Base-by-base conservation (phyloP, 2,888 invertebrate genomes). In the Yponomeuta sedellus region DNA sequence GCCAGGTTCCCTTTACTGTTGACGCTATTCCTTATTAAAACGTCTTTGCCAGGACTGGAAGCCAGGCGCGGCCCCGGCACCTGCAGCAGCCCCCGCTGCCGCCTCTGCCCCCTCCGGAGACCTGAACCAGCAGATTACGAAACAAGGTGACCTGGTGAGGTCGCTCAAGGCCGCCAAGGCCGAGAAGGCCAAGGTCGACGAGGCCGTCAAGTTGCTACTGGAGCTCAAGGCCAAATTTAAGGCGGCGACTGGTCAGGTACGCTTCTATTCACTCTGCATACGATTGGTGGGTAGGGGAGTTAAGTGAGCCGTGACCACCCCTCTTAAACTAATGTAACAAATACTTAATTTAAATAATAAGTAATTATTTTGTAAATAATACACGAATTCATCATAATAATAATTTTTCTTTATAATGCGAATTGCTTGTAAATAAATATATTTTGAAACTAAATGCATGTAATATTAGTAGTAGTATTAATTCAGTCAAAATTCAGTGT, bases 201-300 rank as follows among this genome's bases (percentile, higher is more conserved):
- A 77, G 62, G 87, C 87, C 0, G 83, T 88, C 1, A 94, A 95
- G 76, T 68, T 75, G 1, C 82, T 97, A 19, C 78, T 97, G 52
- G 90, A 91, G 0, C 83, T 97, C 1, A 98, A 97, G 83, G 86
- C 92, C 10, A 93, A 96, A 71, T 97, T 94, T 78, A 97, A 97
- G 80, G 86, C 88, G 12, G 77, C 77, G 34, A 81, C 81, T 67
- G 83, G 82, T 68, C 77, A 82, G 77, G 83, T 82, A 16, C 70
- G 70, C 69, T 28, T 4, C 1, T 62, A 28, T 10, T 39, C 19
- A 39, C 34, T 34, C 10, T 5, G 34, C 34, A 34, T 4, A 6
- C 10, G 34, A 34, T 6, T 34, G 34, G 34, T 34, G 34, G 34
- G 10, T 8, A 34, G 28, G 28, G 2, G 5, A 28, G 28, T 28